A percentile compares a stretch with the other conserved stretches of the same genome.
Conservation (phyloP, 2,888 invertebrate species). For the Mermis nigrescens region DNA sequence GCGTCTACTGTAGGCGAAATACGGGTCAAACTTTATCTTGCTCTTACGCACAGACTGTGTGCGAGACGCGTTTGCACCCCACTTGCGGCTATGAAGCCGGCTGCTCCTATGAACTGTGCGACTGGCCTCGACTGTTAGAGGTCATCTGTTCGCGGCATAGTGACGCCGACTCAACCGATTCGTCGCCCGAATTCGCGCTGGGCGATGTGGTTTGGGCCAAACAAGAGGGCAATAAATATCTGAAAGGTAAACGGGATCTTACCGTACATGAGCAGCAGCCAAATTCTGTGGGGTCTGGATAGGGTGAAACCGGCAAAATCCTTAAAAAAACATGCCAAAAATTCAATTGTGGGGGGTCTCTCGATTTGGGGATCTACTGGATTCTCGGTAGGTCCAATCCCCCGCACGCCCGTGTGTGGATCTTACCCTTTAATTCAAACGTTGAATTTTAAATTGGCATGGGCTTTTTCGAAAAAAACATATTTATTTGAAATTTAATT, state of each 20-base stretch:
- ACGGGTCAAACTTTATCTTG: background rate
- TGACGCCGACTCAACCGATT: background rate
- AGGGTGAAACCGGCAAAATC: no score
- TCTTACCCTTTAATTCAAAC: no score
- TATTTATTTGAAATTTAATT: no score
- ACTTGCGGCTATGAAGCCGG: constrained; percentile 44
- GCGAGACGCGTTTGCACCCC: constrained; percentile 41
- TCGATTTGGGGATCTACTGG: no score
- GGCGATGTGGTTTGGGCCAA: background rate
- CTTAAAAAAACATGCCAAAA: no score
- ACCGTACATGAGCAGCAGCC: no score
- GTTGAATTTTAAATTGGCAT: background rate
- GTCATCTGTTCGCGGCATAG: constrained; percentile 30
- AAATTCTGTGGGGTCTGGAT: no score
- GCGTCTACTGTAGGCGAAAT: background rate
- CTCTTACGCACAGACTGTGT: constrained; percentile 31
- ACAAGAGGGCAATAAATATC: background rate
- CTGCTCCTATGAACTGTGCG: constrained; percentile 35
- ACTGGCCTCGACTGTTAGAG: constrained; percentile 29
- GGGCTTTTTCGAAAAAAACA: no score
- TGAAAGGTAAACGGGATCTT: background rate
- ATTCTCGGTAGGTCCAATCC: no score
- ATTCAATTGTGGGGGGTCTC: no score
- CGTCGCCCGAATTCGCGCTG: background rate
- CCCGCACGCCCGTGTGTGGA: no score